Evolutionary conservation across 2,888 invertebrate species (phyloP).

Genomic region (Pseudococcus viburni): DNA sequence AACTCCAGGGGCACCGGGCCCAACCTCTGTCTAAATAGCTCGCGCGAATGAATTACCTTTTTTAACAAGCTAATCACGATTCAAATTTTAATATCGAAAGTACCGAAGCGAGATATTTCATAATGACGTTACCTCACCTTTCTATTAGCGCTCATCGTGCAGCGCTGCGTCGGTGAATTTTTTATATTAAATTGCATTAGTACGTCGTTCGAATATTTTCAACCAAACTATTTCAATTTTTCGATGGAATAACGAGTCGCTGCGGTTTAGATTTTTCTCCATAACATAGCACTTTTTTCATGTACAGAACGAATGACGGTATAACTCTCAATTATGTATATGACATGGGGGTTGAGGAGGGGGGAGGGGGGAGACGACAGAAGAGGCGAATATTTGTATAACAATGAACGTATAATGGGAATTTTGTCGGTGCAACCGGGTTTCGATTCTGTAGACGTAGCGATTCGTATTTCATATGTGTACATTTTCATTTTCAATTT

Average conservation of each 20-base stretch:
- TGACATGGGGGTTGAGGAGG: background rate
- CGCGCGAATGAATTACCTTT: conserved; percentile 20
- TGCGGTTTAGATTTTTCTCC: background rate
- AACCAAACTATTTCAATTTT: conserved; percentile 39
- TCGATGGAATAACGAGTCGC: conserved; percentile 12
- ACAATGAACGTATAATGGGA: background rate
- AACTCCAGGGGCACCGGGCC: background rate
- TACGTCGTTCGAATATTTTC: conserved; percentile 53
- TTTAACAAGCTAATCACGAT: conserved; percentile 54
- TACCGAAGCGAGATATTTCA: conserved; percentile 57
- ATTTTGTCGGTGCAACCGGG: background rate
- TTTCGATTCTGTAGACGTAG: too few relatives aligned
- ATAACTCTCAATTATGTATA: background rate
- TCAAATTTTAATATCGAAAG: conserved; percentile 49
- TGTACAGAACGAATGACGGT: background rate
- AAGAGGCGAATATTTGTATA: background rate
- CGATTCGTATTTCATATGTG: too few relatives aligned
- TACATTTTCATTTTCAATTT: too few relatives aligned
- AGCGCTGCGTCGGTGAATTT: background rate
- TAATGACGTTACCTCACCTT: conserved; percentile 11
- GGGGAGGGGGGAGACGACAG: background rate
- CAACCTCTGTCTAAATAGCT: background rate
- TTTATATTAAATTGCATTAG: conserved; percentile 51
- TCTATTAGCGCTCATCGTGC: too few relatives aligned
- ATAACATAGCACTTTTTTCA: background rate